Evolutionary conservation across 2,797 vertebrate species (phyloP).

Genomic region (Propithecus deckenii): DNA sequence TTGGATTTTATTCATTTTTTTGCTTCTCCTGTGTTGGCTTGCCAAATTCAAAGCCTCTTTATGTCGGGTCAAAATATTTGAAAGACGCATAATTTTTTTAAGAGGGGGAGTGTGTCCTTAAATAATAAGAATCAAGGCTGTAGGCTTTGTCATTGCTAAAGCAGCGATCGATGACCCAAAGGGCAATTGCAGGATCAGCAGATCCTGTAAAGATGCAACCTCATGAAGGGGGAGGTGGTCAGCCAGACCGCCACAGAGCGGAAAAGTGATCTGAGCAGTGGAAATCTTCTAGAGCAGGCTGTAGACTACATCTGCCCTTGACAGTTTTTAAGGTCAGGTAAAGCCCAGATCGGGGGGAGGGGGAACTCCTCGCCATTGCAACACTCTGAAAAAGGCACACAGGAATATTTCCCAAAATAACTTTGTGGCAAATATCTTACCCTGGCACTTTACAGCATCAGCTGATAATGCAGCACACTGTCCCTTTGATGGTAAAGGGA

Average conservation of each 20-base stretch:
- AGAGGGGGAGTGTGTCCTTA: neutral
- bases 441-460: conserved; percentile 7
- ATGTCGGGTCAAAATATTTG: conserved; percentile 9
- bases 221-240: neutral
- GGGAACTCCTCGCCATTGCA: neutral
- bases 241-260: neutral
- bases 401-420: conserved; percentile 65
- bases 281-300: conserved; percentile 50
- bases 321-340: conserved; percentile 58
- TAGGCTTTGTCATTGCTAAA: conserved; percentile 47
- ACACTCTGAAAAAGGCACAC: neutral
- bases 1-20: conserved; percentile 8
- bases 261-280: neutral
- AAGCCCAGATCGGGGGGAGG: neutral
- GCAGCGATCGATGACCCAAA: conserved; percentile 10
- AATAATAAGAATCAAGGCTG: conserved; percentile 28
- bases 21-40: neutral
- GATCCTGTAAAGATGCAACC: conserved; percentile 59
- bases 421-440: conserved; percentile 33
- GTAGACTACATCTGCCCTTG: conserved; percentile 49
- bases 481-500: neutral
- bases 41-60: conserved; percentile 45
- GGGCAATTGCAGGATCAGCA: conserved; percentile 40
- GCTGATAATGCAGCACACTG: conserved; percentile 5
- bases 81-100: conserved; percentile 21